Percentiles rank a stretch among this genome's conserved stretches.
These are phyloP conservation scores for Maccullochella peelii DNA, from an alignment of 2,113 vertebrate genomes.

Conservation along the genomic window DNA sequence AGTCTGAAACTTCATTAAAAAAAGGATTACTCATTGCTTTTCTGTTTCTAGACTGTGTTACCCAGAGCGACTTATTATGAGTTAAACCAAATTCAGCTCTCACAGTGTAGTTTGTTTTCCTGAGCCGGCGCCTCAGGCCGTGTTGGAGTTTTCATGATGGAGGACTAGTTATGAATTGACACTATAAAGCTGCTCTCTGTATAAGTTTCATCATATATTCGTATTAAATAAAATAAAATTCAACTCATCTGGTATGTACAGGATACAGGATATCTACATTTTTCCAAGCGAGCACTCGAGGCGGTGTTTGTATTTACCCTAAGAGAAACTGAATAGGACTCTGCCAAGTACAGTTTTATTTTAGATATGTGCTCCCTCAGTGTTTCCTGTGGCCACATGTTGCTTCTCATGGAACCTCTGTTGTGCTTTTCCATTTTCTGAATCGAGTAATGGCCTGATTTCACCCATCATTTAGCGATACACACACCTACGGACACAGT, in stretches of 20 bases:
- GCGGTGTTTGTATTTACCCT: conserved; percentile 12
- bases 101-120: conserved; percentile 39
- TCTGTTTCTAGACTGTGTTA: conserved; percentile 15
- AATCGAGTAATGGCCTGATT: conserved; percentile 55
- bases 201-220: conserved; percentile 8
- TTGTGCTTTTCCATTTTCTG: conserved; percentile 14
- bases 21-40: conserved; percentile 10
- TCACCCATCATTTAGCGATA: conserved; percentile 35
- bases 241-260: conserved; percentile 23
- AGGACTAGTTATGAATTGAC: conserved; percentile 32
- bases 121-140: conserved; percentile 31
- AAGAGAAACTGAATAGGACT: neutral
- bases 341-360: neutral
- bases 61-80: conserved; percentile 55
- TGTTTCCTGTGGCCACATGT: conserved; percentile 23
- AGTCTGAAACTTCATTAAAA: conserved; percentile 10
- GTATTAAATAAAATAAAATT: conserved; percentile 19
- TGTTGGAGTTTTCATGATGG: conserved; percentile 47
- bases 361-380: neutral
- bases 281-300: conserved; percentile 5
- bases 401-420: conserved; percentile 24
- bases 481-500: conserved; percentile 50
- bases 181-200: conserved; percentile 31
- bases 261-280: conserved; percentile 1
- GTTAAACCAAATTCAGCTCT: conserved; percentile 43